These are phyloP conservation scores for Lasioglossum vierecki DNA, from an alignment of 2,888 invertebrate species.

Conservation along the genomic window DNA sequence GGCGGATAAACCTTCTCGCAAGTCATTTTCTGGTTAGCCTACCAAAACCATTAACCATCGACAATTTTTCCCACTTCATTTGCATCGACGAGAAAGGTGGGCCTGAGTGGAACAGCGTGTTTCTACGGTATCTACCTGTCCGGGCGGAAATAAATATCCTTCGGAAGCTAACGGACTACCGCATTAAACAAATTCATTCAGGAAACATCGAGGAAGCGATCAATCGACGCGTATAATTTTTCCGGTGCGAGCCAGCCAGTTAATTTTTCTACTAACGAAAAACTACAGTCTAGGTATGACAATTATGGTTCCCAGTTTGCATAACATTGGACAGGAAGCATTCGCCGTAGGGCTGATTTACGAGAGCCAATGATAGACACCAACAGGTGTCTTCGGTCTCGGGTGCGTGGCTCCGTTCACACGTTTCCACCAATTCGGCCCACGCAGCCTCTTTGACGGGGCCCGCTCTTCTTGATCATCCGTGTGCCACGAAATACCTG, in stretches of 20 bases:
- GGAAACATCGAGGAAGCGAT: background rate
- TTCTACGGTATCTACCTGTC: background rate
- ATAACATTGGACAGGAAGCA: background rate
- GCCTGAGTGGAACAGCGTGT: conserved; percentile 6
- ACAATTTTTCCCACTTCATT: background rate
- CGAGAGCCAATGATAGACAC: conserved; percentile 48
- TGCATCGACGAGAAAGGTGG: background rate
- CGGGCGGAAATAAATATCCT: conserved; percentile 9
- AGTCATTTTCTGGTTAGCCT: background rate
- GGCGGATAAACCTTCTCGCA: background rate
- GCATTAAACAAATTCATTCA: background rate
- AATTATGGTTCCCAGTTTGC: background rate
- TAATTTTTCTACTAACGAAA: background rate
- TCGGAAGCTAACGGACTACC: background rate
- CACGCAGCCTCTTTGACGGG: conserved; percentile 52
- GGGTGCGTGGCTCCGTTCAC: conserved; percentile 54
- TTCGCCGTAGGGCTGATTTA: conserved; percentile 55
- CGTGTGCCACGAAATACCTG: background rate
- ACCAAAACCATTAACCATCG: background rate
- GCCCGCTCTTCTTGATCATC: conserved; percentile 22
- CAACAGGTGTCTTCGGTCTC: conserved; percentile 65
- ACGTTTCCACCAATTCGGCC: conserved; percentile 53
- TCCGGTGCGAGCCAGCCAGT: background rate
- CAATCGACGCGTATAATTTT: background rate
- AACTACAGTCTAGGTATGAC: background rate